Evolutionary conservation across 2,113 vertebrate species (phyloP).

Genomic region (Nesogale talazaci): DNA sequence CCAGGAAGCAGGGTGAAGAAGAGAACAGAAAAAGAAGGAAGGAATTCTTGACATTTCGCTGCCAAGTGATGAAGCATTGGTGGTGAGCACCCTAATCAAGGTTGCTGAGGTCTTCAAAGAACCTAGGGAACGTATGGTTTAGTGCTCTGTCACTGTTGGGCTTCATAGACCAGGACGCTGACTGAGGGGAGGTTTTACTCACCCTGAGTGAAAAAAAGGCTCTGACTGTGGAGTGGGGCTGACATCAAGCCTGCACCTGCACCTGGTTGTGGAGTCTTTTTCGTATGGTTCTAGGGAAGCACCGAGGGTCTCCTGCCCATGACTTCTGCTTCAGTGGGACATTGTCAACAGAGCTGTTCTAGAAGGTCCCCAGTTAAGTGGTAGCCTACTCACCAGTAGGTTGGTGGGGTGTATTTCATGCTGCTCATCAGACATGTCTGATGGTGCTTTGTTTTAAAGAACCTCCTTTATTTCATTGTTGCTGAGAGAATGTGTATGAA

Average conservation of each 20-base stretch:
- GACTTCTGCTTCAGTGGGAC: too few species aligned
- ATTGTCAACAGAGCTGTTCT: not conserved
- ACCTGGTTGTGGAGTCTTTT: not conserved
- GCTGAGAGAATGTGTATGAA: not conserved
- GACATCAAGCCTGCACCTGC: not conserved
- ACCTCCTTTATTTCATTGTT: not conserved
- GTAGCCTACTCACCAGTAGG: not conserved
- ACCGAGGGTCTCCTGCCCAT: not conserved
- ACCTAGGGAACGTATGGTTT: not conserved
- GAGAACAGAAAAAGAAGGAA: not conserved
- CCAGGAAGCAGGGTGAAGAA: not conserved
- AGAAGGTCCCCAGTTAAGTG: not conserved
- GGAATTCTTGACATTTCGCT: not conserved
- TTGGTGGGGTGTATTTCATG: not conserved
- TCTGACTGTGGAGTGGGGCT: not conserved
- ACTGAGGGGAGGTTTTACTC: not conserved
- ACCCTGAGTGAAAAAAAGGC: not conserved
- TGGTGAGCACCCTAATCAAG: not conserved
- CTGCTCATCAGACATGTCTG: too few species aligned
- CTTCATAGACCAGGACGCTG: not conserved
- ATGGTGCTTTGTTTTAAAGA: not conserved
- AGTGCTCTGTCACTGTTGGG: not conserved
- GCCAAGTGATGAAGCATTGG: not conserved
- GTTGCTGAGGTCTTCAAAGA: not conserved
- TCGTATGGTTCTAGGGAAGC: not conserved